Evolutionary conservation across 2,113 vertebrate genomes (phyloP).

Genomic region (Elephas maximus): DNA sequence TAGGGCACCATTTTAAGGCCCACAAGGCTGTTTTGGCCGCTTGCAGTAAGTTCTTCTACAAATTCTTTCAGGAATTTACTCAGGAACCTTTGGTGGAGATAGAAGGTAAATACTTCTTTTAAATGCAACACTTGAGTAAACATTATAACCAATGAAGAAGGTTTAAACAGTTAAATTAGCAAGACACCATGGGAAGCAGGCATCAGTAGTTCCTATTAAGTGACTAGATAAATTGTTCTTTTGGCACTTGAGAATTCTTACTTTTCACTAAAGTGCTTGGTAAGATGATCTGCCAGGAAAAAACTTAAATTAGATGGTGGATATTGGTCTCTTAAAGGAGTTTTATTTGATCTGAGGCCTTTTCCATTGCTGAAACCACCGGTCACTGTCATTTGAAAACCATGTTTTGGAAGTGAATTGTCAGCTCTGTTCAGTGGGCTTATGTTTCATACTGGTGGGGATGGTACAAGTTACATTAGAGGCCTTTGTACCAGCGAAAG

Average conservation of each 20-base stretch:
- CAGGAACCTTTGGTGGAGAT: slow-evolving; percentile 98
- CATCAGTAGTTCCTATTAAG: neutral
- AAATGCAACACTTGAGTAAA: slow-evolving; percentile 19
- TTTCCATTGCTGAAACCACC: neutral
- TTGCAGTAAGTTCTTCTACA: slow-evolving; percentile 99
- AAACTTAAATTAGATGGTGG: slow-evolving; percentile 31
- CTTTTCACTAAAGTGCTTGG: slow-evolving; percentile 16
- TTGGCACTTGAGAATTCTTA: slow-evolving; percentile 63
- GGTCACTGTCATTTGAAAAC: slow-evolving; percentile 24
- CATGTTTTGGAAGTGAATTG: neutral
- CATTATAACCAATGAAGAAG: neutral
- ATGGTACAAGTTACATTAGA: neutral
- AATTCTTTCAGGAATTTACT: slow-evolving; percentile 98
- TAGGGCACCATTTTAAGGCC: slow-evolving; percentile 98
- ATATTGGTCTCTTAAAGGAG: slow-evolving; percentile 29
- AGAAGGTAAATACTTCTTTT: slow-evolving; percentile 92
- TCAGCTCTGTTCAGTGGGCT: neutral
- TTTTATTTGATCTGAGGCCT: neutral
- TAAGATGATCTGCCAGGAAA: slow-evolving; percentile 33
- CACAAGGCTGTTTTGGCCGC: slow-evolving; percentile 99
- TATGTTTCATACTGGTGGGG: neutral
- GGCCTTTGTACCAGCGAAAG: neutral
- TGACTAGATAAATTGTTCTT: slow-evolving; percentile 43
- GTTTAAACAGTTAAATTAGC: slow-evolving; percentile 20
- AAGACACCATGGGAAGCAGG: neutral